phyloP scores from a whole-genome alignment of 1,140 invertebrate species.

The Plodia interpunctella region DNA sequence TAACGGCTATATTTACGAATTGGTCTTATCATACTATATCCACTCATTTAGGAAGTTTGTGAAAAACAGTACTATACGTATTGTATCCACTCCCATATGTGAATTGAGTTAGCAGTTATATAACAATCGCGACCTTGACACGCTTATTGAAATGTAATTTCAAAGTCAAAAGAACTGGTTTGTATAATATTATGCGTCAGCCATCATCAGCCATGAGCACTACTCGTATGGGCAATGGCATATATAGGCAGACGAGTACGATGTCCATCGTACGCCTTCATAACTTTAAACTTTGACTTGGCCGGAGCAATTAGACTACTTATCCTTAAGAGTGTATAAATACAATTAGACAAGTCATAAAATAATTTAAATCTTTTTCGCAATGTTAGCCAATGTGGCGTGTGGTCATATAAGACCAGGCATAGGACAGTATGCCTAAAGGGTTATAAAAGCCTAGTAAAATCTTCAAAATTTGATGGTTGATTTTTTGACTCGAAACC shows the following conservation, averaged over 20 bases:
- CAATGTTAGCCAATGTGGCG: too few relatives aligned
- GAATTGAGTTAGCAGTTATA: neutral
- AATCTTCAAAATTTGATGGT: too few relatives aligned
- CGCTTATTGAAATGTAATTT: conserved; percentile 29
- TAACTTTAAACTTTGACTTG: neutral
- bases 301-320: too few relatives aligned
- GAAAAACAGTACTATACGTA: neutral
- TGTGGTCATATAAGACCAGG: too few relatives aligned
- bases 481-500: too few relatives aligned
- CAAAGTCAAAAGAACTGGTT: conserved; percentile 32
- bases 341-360: too few relatives aligned
- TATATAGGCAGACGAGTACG: conserved; percentile 3
- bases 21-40: too few relatives aligned
- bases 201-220: conserved; percentile 6
- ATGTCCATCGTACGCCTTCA: neutral
- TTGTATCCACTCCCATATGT: neutral
- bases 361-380: too few relatives aligned
- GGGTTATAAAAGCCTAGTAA: too few relatives aligned
- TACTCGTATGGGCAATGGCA: conserved; percentile 18
- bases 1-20: too few relatives aligned
- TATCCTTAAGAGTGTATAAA: neutral
- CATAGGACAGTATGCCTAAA: too few relatives aligned
- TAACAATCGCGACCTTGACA: conserved; percentile 27
- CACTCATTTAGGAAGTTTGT: too few relatives aligned
- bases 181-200: conserved; percentile 25